These are phyloP conservation scores for Crenichthys baileyi DNA, from an alignment of 2,797 vertebrate species.

Conservation along the genomic window DNA sequence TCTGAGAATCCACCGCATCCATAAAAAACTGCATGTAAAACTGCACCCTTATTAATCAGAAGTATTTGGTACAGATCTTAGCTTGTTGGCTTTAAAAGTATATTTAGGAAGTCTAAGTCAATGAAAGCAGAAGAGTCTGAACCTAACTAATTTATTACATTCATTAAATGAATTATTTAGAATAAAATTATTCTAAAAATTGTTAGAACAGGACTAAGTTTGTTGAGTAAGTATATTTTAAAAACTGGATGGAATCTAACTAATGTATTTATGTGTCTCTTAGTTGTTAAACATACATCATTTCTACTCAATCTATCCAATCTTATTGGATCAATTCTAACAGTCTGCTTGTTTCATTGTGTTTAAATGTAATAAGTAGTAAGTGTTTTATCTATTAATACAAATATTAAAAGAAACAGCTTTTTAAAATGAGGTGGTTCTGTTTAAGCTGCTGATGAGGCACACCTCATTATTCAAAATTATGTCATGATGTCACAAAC, in stretches of 20 bases:
- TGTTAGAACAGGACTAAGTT: not conserved
- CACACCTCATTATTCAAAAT: not conserved
- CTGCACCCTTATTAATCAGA: not conserved
- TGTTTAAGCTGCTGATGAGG: not conserved
- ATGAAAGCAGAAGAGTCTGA: not conserved
- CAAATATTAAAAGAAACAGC: too few species aligned
- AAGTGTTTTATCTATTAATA: not conserved
- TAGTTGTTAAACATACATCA: not conserved
- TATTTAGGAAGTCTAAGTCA: not conserved
- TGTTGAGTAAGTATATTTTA: not conserved
- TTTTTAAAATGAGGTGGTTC: not conserved
- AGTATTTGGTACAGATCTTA: not conserved
- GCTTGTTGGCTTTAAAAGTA: not conserved
- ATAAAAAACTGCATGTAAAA: not conserved
- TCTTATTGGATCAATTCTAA: not conserved
- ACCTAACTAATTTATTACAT: not conserved
- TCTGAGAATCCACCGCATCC: not conserved
- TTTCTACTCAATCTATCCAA: not conserved
- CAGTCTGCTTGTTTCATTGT: not conserved
- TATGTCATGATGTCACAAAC: not conserved
- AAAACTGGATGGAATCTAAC: too few species aligned
- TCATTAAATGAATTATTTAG: not conserved
- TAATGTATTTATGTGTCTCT: not conserved
- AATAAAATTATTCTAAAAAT: not conserved
- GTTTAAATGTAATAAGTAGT: not conserved